Base-by-base conservation (phyloP, 2,113 vertebrate species). In the Cettia cetti region DNA sequence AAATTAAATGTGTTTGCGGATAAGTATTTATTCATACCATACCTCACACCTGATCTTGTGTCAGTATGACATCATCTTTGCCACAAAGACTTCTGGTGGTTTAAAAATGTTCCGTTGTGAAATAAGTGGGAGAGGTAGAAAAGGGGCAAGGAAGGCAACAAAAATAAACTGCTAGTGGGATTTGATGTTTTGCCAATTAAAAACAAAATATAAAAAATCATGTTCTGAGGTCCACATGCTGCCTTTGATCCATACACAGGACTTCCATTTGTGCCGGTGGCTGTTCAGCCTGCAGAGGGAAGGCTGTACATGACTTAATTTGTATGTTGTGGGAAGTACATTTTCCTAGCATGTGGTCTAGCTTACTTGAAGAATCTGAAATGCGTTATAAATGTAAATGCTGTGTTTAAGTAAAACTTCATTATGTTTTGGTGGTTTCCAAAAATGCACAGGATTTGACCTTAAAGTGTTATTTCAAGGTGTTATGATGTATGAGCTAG, bases 11-110 rank as follows among this genome's bases (percentile, higher is more conserved):
- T 60, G 76, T 91, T 96, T 96, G 91, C 13, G 94, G 94, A 86
- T 96, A 96, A 97, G 96, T 94, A 97, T 97, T 97, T 98, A 96
- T 97, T 97, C 96, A 97, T 96, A 89, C 96, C 91, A 83, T 93
- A 83, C 94, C 93, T 86, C 96, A 96, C 97, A 97, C 96, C 96
- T 97, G 96, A 97, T 98, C 97, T 49, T 92, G 96, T 97, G 95
- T 96, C 97, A 86, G 82, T 68, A 88, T 97, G 93, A 97, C 91
- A 91, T 97, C 95, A 96, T 75, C 85, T 95, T 96, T 96, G 90
- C 97, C 95, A 93, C 92, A 94, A 85, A 95, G 81, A 68, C 86
- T 97, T 91, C 63, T 94, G 72, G 89, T 93, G 92, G 94, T 96
- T 97, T 97, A 94, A 95, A 96, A 82, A 95, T 9, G 88, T 96